Evolutionary conservation across 2,113 vertebrate species (phyloP), one percentile per base, ranked within the genome.

Genomic region (Terrapene triunguis): DNA sequence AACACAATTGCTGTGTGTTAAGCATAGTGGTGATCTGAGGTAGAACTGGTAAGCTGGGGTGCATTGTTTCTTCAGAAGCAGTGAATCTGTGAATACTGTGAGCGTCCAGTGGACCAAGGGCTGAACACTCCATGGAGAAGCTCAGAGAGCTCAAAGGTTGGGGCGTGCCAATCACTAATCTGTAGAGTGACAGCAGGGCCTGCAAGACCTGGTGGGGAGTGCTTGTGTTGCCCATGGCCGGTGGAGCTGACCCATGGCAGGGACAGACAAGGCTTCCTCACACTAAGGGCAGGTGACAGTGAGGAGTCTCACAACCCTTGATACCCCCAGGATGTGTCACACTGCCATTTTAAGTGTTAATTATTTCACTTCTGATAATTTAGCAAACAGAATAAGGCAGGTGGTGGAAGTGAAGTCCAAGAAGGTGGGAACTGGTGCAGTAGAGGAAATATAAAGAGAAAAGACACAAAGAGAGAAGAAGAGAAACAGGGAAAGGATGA

Each of bases 341-440:
- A 51, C 92, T 53, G 94, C 89, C 91, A 81, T 1, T 88, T 13
- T 92, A 90, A 96, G 93, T 91, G 95, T 74, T 96, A 97, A 97
- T 80, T 94, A 97, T 97, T 78, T 97, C 96, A 83, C 38, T 47
- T 42, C 42, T 78, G 38, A 76, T 25, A 6, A 96, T 97, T 95
- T 89, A 38, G 65, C 65, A 80, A 81, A 90, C 88, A 92, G 96
- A 96, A 96, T 84, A 97, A 96, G 85, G 11, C 88, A n/a, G 80
- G 85, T 76, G 74, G 92, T 86, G 82, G 95, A 87, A 95, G 82
- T 2, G 0, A 90, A 83, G 82, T 55, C 54, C 53, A 50, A 90
- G 65, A 59, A 92, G 57, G 22, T 12, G 62, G 89, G 65, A 88
- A 81, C 32, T 27, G 69, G 17, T 32, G 38, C 93, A 81, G 82